Base-by-base conservation (phyloP, 2,888 invertebrate genomes). In the Apodemia mormo region DNA sequence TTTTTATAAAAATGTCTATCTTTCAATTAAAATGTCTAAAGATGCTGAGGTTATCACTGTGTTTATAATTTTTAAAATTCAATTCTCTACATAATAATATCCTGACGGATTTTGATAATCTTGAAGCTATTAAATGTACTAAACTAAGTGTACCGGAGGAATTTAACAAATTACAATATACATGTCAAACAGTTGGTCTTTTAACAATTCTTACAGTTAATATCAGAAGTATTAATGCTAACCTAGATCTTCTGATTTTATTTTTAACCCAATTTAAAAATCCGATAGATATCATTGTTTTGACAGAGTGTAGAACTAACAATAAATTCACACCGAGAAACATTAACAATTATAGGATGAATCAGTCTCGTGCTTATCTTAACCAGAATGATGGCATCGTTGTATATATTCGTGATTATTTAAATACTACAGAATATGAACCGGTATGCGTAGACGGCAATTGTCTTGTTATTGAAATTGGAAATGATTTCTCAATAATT, bases 271-370 rank as follows among this genome's bases (percentile, higher is more conserved):
- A 37, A 54, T 54, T 67, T 33, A n/a, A 54, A 52, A 49, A 30
- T 49, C 66, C 66, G 2, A 29, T 66, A 29, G 66, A 66, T 7
- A 45, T 49, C 1, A 66, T 66, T 12, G 66, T 66, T 30, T 30
- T 66, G 29, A 66, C 66, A 29, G 66, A 66, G 29, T 49, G 66
- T 8, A 49, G 49, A 49, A 49, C 45, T 30, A 66, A 45, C 6
- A 30, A 66, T 6, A 45, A 66, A 1, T 61, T 61, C 33, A 61
- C 61, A 12, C 29, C 58, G 54, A 58, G 10, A 58, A 58, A 58
- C 12, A 58, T 58, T 58, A 29, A 58, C 12, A 58, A 58, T 29
- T 58, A 58, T 30, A 58, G 58, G 29, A 58, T 58, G 58, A 58
- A 30, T 33, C 58, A 58, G 33, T 58, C 33, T 33, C 33, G 58